A percentile compares a stretch with the other conserved stretches of the same genome.
phyloP scores from a whole-genome alignment of 2,797 vertebrate genomes.

The Urosaurus nigricauda region DNA sequence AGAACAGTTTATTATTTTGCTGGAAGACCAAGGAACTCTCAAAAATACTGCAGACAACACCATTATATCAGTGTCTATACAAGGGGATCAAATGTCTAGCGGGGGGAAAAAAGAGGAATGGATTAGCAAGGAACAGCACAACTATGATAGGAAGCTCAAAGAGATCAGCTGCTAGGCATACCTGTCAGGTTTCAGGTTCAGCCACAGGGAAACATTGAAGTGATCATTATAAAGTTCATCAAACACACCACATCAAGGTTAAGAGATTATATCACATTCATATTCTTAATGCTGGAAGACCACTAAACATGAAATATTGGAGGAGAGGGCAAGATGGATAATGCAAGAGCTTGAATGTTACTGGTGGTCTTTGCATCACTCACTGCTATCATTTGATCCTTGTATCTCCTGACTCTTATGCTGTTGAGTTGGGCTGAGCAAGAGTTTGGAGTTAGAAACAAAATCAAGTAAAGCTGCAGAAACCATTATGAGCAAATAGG shows the following conservation, averaged over 20 bases:
- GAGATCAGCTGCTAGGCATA: not conserved
- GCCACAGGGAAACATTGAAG: no score
- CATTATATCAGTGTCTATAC: not conserved
- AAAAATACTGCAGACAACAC: not conserved
- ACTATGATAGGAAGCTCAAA: not conserved
- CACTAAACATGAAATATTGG: not conserved
- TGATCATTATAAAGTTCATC: no score
- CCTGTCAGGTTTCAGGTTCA: not conserved
- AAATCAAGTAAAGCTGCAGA: constrained; percentile 68
- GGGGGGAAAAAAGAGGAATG: no score
- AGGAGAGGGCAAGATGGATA: no score
- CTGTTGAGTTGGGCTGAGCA: not conserved
- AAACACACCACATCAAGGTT: no score
- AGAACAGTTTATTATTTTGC: not conserved
- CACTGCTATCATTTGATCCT: not conserved
- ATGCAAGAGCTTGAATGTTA: not conserved
- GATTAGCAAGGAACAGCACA: not conserved
- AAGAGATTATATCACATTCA: not conserved
- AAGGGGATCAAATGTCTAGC: not conserved
- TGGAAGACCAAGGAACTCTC: not conserved
- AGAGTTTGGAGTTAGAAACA: constrained; percentile 55
- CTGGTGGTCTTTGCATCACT: not conserved
- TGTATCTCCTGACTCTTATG: not conserved
- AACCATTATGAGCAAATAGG: constrained; percentile 44
- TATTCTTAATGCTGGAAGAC: not conserved